Base-by-base conservation (phyloP, 2,888 invertebrate genomes). In the Psylliodes chrysocephalus region DNA sequence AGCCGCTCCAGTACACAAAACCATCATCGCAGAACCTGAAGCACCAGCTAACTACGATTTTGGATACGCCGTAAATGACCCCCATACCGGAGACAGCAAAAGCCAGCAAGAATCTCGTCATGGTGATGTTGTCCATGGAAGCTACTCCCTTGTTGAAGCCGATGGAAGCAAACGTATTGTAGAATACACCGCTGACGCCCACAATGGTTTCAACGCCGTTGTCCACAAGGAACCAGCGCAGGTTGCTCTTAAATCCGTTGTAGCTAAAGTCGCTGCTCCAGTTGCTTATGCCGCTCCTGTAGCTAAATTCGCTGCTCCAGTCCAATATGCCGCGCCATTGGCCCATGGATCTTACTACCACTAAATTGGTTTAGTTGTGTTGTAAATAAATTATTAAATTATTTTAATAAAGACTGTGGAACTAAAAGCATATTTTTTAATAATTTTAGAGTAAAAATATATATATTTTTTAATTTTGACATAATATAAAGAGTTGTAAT, bases 121-220 rank as follows among this genome's bases (percentile, higher is more conserved):
- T 71, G 86, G 85, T 56, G 85, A 86, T 75, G 80, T 78, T 60
- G 86, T 86, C 17, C 82, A 84, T 63, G 86, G 86, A 3, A 78
- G 81, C 68, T 86, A 86, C 72, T 83, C 84, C 57, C 75, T 86
- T 2, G 78, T 86, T 67, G 86, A 86, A 66, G 75, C 86, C 18
- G 86, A 86, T 78, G 86, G 86, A 30, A 81, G 82, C 70, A 82
- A 80, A 57, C 82, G 86, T 64, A 80, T 82, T 33, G 86, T 86
- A n/a, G 82, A 85, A 17, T 86, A 86, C 77, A 82, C 82, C 59
- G 84, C 86, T 19, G 86, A 85, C 73, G 79, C 82, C n/a, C 83
- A 84, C 70, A 83, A 78, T 64, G 86, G 86, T 60, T 86, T 86
- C 79, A 84, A 85, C 73, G 86, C 86, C 2, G 74, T 85, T 35